Evolutionary conservation across 2,797 vertebrate species (phyloP), one percentile per base, ranked within the genome.

Genomic region (Lutjanus campechanus): DNA sequence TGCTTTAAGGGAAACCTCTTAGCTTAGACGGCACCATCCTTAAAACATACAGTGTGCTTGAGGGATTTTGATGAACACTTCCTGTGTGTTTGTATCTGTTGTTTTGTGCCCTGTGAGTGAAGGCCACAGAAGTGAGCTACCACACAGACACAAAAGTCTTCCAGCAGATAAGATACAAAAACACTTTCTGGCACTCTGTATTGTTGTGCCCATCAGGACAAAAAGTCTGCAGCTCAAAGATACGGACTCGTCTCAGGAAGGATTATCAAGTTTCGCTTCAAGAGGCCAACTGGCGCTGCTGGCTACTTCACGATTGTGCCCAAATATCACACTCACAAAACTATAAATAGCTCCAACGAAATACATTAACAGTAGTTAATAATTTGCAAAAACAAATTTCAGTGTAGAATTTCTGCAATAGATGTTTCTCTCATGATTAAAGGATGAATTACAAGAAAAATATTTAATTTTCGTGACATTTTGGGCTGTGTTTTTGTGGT

Each of bases 151-250:
- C 75, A 84, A 73, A 82, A 25, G 55, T 11, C 44, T 90, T 92
- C 91, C 89, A 88, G 75, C 51, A 74, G 90, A 92, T 92, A 91
- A 76, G 50, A 50, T 22, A 7, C 29, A 51, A 53, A 75, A 79
- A 75, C 13, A 19, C 2, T 50, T 55, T 64, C 44, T 63, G 55
- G 22, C 8, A 1, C 19, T 17, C 40, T 7, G 46, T 53, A 56
- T 54, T 29, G 20, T 41, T 55, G 17, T 82, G 36, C 15, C 19
- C 36, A 43, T 60, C 16, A 17, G 53, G 44, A 67, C 15, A 54
- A 62, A 66, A 61, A 16, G 69, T 80, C 63, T 83, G 84, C 68
- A 25, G 43, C 47, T 25, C 22, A 5, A 47, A 77, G 71, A 88
- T 84, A 76, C 20, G 15, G 61, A 40, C 54, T 46, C 29, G 22